These are phyloP conservation scores for Percina caprodes DNA, from an alignment of 2,113 vertebrate genomes.

Conservation along the genomic window DNA sequence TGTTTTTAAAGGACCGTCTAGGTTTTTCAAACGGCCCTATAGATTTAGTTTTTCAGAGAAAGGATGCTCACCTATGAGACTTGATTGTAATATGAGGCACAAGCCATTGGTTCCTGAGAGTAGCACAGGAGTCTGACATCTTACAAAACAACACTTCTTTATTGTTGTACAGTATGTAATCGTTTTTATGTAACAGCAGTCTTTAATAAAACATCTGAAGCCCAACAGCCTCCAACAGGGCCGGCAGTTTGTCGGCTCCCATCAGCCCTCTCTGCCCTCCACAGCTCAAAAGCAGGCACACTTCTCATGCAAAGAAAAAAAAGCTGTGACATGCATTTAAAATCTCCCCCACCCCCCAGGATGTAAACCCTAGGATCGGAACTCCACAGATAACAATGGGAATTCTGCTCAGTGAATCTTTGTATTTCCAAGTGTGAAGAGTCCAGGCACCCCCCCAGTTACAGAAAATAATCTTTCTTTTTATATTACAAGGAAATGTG, in stretches of 20 bases:
- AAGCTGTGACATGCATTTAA: conserved; percentile 83
- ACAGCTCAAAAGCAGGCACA: conserved; percentile 79
- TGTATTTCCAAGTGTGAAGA: conserved; percentile 14
- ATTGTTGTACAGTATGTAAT: conserved; percentile 76
- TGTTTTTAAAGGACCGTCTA: not conserved
- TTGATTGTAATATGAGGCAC: too few species aligned
- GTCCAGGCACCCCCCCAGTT: conserved; percentile 32
- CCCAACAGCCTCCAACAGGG: conserved; percentile 52
- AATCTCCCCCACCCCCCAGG: not conserved
- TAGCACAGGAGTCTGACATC: conserved; percentile 50
- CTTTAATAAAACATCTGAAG: conserved; percentile 84
- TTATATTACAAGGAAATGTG: conserved; percentile 58
- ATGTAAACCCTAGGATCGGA: conserved; percentile 16
- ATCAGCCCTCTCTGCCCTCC: conserved; percentile 27
- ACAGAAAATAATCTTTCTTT: conserved; percentile 75
- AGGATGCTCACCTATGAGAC: not conserved
- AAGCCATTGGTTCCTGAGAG: not conserved
- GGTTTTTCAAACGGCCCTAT: not conserved
- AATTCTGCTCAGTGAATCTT: conserved; percentile 30
- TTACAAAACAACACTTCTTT: conserved; percentile 84
- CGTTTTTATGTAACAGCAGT: conserved; percentile 78
- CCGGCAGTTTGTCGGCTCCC: conserved; percentile 28
- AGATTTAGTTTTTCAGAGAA: not conserved
- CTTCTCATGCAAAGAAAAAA: conserved; percentile 86
- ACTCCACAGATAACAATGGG: conserved; percentile 9